A percentile compares a stretch with the other conserved stretches of the same genome.
These are phyloP conservation scores for Nudaria mundana DNA, from an alignment of 2,888 invertebrate genomes.

Conservation along the genomic window DNA sequence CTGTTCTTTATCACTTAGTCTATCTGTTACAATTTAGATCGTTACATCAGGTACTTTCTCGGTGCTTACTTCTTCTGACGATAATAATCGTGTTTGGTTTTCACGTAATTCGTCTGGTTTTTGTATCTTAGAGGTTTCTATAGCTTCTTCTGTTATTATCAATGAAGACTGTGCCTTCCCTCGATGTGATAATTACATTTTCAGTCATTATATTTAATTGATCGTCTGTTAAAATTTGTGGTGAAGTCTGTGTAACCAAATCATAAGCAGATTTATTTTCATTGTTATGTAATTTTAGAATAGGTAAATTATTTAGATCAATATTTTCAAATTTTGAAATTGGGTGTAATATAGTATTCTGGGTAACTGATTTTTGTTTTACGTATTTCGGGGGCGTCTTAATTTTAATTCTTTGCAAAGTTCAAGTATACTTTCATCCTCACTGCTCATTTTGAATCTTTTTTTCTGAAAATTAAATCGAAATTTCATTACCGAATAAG, in stretches of 20 bases:
- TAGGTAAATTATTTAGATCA: not conserved
- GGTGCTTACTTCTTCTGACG: conserved; percentile 1
- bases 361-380: conserved; percentile 1
- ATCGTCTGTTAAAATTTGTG: not conserved
- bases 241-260: not conserved
- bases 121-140: not conserved
- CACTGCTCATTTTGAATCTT: not conserved
- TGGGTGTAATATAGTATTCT: conserved; percentile 1
- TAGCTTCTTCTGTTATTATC: not conserved
- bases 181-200: not conserved
- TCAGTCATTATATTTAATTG: not conserved
- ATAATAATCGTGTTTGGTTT: conserved; percentile 1
- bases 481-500: too few species aligned
- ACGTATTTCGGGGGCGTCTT: not conserved
- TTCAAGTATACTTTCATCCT: too few species aligned
- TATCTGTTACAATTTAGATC: not conserved
- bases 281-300: not conserved
- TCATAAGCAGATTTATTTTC: not conserved
- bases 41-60: not conserved
- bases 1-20: not conserved
- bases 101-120: not conserved
- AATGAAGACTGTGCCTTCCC: not conserved
- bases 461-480: not conserved
- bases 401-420: not conserved
- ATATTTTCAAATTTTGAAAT: conserved; percentile 2